Conservation (phyloP, 2,888 invertebrate genomes). For the Gymnosoma rotundatum region DNA sequence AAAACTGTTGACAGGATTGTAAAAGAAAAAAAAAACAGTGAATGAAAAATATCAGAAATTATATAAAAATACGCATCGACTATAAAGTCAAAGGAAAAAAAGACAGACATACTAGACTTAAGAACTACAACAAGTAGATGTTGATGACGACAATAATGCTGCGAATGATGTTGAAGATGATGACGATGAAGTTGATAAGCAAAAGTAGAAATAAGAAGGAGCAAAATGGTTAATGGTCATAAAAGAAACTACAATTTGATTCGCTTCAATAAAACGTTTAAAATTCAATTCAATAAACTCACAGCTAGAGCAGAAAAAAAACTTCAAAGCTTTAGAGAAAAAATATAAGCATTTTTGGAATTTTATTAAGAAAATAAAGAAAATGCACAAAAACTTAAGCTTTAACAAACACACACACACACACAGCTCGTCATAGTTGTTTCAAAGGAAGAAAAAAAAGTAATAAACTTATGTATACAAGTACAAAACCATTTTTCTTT, state of each 20-base stretch:
- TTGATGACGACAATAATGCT: conserved; percentile 52
- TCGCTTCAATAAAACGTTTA: conserved; percentile 71
- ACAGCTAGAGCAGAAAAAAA: conserved; percentile 35
- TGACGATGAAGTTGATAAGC: conserved; percentile 7
- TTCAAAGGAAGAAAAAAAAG: conserved; percentile 22
- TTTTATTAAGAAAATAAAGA: conserved; percentile 52
- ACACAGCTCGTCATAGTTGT: conserved; percentile 34
- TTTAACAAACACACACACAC: neutral
- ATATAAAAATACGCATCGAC: conserved; percentile 63
- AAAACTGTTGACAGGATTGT: conserved; percentile 58
- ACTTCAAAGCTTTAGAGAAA: conserved; percentile 52
- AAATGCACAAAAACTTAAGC: neutral
- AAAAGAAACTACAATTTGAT: conserved; percentile 68
- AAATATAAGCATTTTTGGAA: conserved; percentile 51
- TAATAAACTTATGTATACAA: conserved; percentile 22
- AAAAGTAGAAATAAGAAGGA: neutral
- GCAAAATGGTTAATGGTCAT: conserved; percentile 46
- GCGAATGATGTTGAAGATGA: conserved; percentile 41
- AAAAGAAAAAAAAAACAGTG: conserved; percentile 23
- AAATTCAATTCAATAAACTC: conserved; percentile 69
- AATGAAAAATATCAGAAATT: conserved; percentile 47
- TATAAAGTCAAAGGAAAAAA: conserved; percentile 53
- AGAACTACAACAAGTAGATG: conserved; percentile 59
- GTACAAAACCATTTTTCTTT: conserved; percentile 30
- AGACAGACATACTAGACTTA: conserved; percentile 51